Base-by-base conservation (phyloP, 2,888 invertebrate genomes). In the Cenopis cana region DNA sequence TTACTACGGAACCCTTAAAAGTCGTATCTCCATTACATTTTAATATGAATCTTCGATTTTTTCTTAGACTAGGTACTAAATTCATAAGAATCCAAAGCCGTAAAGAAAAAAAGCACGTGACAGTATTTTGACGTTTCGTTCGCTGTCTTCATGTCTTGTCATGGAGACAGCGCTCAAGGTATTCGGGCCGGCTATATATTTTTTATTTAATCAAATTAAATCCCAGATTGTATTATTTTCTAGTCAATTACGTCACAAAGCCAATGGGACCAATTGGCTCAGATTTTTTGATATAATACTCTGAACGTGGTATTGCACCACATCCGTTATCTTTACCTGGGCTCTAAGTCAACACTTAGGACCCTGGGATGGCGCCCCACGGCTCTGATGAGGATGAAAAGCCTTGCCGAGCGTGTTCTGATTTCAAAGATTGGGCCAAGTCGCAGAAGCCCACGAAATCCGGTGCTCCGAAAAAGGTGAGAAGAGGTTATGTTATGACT, bases 371-470 rank as follows among this genome's bases (percentile, higher is more conserved):
- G 91, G 86, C 90, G 73, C 78, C 85, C 59, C 87, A 88, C 76
- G 82, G 81, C 64, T 74, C 80, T 68, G 88, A 89, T 14, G 91
- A 91, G n/a, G 92, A 93, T 72, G 93, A 93, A 50, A 91, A 91
- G 74, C 95, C 95, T 33, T 96, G 96, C 78, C 94, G 96, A 77
- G 95, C 96, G 0, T 96, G 96, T 81, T 95, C 95, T 11, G 96
- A 96, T 84, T 96, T 96, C 78, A 95, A 95, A 82, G 93, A 95
- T 8, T 96, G 96, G 96, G 94, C 96, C 0, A 95, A 95, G 79
- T 89, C 92, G 74, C 96, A 96, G 79, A 94, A 88, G 76, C 73
- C 78, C 14, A 82, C 82, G 62, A 76, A 81, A 46, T 76, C 81
- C n/a, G 24, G 83, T 38, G 74, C 82, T 4, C 83, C 69, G 18